Evolutionary conservation across 2,113 vertebrate genomes (phyloP).

Genomic region (Chaetodon auriga): DNA sequence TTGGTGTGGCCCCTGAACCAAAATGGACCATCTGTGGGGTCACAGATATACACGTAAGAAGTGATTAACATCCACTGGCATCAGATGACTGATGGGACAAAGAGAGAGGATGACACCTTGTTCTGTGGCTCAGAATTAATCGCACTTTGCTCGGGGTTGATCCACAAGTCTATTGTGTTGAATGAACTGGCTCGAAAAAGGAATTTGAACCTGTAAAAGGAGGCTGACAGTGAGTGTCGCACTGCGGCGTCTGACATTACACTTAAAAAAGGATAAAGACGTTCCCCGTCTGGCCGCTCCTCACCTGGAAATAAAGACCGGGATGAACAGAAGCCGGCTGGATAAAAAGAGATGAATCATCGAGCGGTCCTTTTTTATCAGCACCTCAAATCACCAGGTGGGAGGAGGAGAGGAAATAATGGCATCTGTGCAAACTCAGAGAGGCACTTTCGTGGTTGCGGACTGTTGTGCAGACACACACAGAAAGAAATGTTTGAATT

Average conservation of each 20-base stretch:
- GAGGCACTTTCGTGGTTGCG: neutral
- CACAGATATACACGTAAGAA: neutral
- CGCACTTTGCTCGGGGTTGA: slow-evolving; percentile 47
- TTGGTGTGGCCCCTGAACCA: neutral
- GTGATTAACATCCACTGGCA: slow-evolving; percentile 42
- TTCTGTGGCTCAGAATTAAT: slow-evolving; percentile 47
- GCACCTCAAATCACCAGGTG: slow-evolving; percentile 57
- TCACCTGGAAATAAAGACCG: slow-evolving; percentile 36
- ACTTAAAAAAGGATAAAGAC: slow-evolving; percentile 43
- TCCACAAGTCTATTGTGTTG: slow-evolving; percentile 45
- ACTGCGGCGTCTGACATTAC: slow-evolving; percentile 51
- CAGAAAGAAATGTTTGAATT: neutral
- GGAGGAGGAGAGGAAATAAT: slow-evolving; percentile 52
- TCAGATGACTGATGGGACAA: slow-evolving; percentile 52
- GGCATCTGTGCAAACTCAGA: slow-evolving; percentile 37
- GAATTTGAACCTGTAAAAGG: slow-evolving; percentile 14
- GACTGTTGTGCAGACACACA: neutral
- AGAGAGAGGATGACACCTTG: slow-evolving; percentile 26
- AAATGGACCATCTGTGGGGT: slow-evolving; percentile 39
- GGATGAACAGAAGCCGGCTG: slow-evolving; percentile 16
- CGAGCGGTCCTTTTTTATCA: slow-evolving; percentile 43
- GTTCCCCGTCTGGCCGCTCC: slow-evolving; percentile 7
- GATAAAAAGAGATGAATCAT: slow-evolving; percentile 51
- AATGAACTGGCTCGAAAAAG: slow-evolving; percentile 18
- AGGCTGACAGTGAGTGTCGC: slow-evolving; percentile 54